Percentiles rank a stretch among this genome's conserved stretches.
phyloP scores from a whole-genome alignment of 2,888 invertebrate species.

The Sinhomidia bicolor region DNA sequence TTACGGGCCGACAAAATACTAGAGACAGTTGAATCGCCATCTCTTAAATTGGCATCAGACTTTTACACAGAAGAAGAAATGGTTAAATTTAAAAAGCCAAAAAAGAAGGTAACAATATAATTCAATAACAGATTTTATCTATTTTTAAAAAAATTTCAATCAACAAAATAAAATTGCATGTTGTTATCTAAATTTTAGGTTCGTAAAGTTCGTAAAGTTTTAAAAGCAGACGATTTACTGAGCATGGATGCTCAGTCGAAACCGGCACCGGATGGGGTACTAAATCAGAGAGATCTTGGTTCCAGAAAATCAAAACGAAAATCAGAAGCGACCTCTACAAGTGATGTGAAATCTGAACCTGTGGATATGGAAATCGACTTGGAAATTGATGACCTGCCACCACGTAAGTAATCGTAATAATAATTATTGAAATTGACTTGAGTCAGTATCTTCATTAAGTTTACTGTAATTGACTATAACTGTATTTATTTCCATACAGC shows the following conservation, averaged over 20 bases:
- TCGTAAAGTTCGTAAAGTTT: conserved; percentile 86
- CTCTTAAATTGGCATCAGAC: conserved; percentile 90
- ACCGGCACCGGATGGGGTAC: conserved; percentile 28
- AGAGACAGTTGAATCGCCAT: conserved; percentile 88
- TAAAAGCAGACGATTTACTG: conserved; percentile 89
- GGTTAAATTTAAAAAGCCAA: conserved; percentile 92
- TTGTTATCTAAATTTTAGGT: conserved; percentile 81
- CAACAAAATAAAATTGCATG: too few species aligned
- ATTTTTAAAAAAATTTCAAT: conserved; percentile 1
- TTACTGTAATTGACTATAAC: not conserved
- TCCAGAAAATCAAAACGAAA: conserved; percentile 59
- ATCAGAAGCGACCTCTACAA: not conserved
- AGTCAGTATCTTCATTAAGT: not conserved
- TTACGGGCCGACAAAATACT: conserved; percentile 85
- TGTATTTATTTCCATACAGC: conserved; percentile 60
- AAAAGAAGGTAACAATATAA: conserved; percentile 85
- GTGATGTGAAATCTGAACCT: conserved; percentile 83
- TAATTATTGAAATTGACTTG: too few species aligned
- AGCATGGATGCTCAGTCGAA: conserved; percentile 80
- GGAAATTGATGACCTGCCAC: conserved; percentile 86
- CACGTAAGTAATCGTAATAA: conserved; percentile 60
- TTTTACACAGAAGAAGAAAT: conserved; percentile 94
- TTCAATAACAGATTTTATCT: conserved; percentile 18
- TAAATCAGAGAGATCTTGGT: conserved; percentile 68
- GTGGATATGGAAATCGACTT: conserved; percentile 83